Evolutionary conservation across 92 coral and sea anemone species (phyloP), one percentile per base, ranked within the genome.

Genomic region (Porites cylindrica): DNA sequence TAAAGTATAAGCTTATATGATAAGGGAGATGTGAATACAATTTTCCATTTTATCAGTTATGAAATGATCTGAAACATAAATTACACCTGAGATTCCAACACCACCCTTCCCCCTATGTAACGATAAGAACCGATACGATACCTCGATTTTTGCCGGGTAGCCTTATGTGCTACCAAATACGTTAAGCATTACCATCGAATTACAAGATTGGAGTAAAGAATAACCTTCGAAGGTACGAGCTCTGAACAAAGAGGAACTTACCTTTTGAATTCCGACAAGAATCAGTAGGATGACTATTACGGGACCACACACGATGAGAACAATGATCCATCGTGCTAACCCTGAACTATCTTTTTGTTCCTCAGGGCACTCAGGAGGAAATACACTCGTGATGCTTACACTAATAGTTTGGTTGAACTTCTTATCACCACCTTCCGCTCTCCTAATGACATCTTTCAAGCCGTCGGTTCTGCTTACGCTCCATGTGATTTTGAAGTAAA

Each of bases 261-360:
- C 80, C 87, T 20, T 72, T 10, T 73, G 2, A 8, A 73, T 9
- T 6, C 64, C 11, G 18, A 77, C 17, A 13, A 52, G 16, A 19
- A 76, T 47, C 53, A 56, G 58, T 43, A 85, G 56, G 24, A 85
- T 32, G 6, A 85, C 56, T 52, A 66, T 77, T 17, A 85, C 83
- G 18, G 14, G 17, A n/a, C 60, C 78, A 58, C 76, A 18, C 64
- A 26, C 59, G 18, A 85, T 67, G 16, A 70, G 51, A 58, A 85
- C 83, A 43, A 68, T 29, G 32, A 76, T 77, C 83, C 89, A 85
- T 2, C n/a, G 29, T 56, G 56, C 70, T 11, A 52, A 38, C 12
- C 72, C 75, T 0, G 74, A 38, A 38, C 47, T 38, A 38, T 38
- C 9, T 52, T 16, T 16, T 1, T 38, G 50, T 21, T 8, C 6